Base-by-base conservation (phyloP, 1,140 invertebrate genomes). In the Meloidogyne floridensis region DNA sequence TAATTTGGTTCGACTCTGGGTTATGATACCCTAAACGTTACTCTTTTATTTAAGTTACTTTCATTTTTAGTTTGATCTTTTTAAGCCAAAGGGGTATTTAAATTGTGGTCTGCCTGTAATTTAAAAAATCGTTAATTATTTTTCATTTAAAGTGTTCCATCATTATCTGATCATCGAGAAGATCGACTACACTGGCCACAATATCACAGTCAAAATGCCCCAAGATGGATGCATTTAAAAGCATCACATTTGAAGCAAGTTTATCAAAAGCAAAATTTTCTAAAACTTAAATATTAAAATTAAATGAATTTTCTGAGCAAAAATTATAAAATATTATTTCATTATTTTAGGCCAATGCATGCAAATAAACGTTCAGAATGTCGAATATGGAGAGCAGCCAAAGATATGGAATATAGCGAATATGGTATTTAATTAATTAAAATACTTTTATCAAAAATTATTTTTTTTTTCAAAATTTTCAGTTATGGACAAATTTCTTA, bases 171-270 rank as follows among this genome's bases (percentile, higher is more conserved):
- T 75, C 86, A 53, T n/a, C 71, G 15, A 72, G 85, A 59, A 32
- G 69, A 77, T 4, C 75, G 71, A 75, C 83, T 76, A 82, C 74
- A 86, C 53, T 89, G 88, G 88, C 89, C 89, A 20, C 81, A 83
- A 51, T 89, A 89, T 75, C 83, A 89, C 65, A 59, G 82, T 18
- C 77, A 74, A 15, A 86, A 81, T 18, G 83, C 86, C 72, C 74
- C 82, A 13, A 72, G 80, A 72, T 90, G 89, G 89, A 87, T 89
- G 87, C 80, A 87, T 32, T 78, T 89, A 20, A 89, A 86, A 74
- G 85, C 86, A 53, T 85, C 86, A 18, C 85, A 89, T 72, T 83
- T 88, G 11, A 79, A 32, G 77, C n/a, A 71, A 11, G 32, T 32
- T 32, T 32, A 32, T 32, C 32, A 32, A 32, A 32, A 32, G 32